Conservation (phyloP, 2,113 vertebrate genomes). For the Centrocercus urophasianus region DNA sequence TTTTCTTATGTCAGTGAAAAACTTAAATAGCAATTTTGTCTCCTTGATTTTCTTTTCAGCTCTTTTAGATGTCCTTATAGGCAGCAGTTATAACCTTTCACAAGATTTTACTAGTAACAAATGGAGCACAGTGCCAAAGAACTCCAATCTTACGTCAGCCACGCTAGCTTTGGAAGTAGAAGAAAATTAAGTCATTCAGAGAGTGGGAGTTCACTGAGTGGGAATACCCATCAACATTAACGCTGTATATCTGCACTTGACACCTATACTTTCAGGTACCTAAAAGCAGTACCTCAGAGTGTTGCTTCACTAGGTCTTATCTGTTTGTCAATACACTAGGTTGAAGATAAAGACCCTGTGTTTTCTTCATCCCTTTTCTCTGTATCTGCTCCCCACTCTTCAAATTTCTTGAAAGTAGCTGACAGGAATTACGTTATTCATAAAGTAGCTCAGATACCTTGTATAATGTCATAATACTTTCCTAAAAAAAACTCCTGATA, state of each 20-base stretch:
- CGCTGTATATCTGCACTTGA: not conserved
- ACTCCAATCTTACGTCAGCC: not conserved
- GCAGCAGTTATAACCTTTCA: not conserved
- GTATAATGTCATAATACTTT: not conserved
- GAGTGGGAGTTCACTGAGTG: not conserved
- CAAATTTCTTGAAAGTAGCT: not conserved
- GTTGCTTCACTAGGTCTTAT: not conserved
- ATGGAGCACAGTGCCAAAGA: not conserved
- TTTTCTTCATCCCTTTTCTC: not conserved
- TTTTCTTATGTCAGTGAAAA: slow-evolving; percentile 9
- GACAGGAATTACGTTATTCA: not conserved
- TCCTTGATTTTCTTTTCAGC: not conserved
- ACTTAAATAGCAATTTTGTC: not conserved
- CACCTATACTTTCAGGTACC: not conserved
- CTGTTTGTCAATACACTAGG: not conserved
- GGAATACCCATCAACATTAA: not conserved
- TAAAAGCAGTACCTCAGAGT: not conserved
- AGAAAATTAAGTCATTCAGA: not conserved
- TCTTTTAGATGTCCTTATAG: not conserved
- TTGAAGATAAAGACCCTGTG: accelerated
- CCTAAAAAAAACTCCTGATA: not conserved
- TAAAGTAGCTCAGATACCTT: not conserved
- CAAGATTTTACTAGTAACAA: not conserved
- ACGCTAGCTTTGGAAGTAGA: not conserved
- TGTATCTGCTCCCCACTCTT: not conserved